Conservation (phyloP, 30 jellyfish, hydroid and myxozoan genomes). For the Cassiopea andromeda region DNA sequence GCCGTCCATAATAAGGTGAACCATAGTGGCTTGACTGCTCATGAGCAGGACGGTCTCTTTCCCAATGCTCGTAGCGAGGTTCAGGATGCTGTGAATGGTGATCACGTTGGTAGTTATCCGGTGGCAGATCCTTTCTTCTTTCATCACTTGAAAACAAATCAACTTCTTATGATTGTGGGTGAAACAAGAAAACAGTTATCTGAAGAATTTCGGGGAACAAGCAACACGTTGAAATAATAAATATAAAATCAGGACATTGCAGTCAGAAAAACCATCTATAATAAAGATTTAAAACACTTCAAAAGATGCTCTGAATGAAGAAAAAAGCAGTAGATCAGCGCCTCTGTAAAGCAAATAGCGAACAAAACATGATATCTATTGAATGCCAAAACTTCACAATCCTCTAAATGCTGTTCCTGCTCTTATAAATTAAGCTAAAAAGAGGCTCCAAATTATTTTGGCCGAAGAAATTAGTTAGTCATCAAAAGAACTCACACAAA, state of each 20-base stretch:
- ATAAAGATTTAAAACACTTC: no score
- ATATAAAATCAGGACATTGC: no score
- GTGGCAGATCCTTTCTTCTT: conserved; percentile 41
- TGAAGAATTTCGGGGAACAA: not conserved
- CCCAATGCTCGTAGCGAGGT: conserved; percentile 66
- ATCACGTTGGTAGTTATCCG: conserved; percentile 41
- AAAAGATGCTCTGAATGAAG: no score
- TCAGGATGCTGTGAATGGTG: conserved; percentile 57
- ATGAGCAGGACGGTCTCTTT: conserved; percentile 59
- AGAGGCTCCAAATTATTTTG: no score
- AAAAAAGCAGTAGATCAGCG: no score
- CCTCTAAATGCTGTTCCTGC: no score
- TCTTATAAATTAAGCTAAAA: no score
- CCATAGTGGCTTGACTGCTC: conserved; percentile 69
- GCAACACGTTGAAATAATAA: no score
- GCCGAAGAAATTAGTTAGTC: not conserved
- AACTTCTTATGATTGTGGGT: not conserved
- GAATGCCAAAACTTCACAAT: no score
- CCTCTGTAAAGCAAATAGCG: no score
- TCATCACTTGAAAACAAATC: conserved; percentile 24
- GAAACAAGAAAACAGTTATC: not conserved
- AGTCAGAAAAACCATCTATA: no score
- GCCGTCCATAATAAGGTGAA: conserved; percentile 62
- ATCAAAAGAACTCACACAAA: conserved; percentile 32
- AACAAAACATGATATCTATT: no score